Conservation (phyloP, 2,888 invertebrate genomes). For the Petrolisthes manimaculis region DNA sequence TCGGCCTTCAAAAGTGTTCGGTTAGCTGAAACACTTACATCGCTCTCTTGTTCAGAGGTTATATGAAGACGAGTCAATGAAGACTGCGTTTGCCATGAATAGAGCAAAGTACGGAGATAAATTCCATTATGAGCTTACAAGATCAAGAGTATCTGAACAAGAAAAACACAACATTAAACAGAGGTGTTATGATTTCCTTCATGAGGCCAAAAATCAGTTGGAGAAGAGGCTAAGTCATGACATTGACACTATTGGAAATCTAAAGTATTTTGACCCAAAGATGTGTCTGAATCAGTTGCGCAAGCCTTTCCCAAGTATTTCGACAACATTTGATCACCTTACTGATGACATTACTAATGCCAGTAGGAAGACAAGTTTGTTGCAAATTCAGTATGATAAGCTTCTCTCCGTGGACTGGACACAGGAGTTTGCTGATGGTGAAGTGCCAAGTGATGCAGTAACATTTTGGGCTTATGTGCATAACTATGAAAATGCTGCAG, state of each 20-base stretch:
- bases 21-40: constrained; percentile 35
- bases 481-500: no score
- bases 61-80: constrained; percentile 32
- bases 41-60: constrained; percentile 37
- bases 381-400: constrained; percentile 50
- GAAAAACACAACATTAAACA: no score
- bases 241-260: no score
- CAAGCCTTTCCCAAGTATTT: constrained; percentile 38
- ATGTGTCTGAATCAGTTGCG: no score
- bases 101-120: constrained; percentile 40
- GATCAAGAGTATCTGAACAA: constrained; percentile 1
- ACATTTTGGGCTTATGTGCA: no score
- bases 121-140: constrained; percentile 23
- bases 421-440: no score
- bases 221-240: no score
- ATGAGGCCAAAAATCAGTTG: no score
- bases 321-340: constrained; percentile 25
- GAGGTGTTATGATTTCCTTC: no score
- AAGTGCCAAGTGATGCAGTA: no score
- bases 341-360: constrained; percentile 14
- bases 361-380: constrained; percentile 12
- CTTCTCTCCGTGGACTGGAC: no score
- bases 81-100: constrained; percentile 23
- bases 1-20: constrained; percentile 30
- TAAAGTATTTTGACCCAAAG: no score